Evolutionary conservation across 2,888 invertebrate species (phyloP).

Genomic region (Nebria brevicollis): DNA sequence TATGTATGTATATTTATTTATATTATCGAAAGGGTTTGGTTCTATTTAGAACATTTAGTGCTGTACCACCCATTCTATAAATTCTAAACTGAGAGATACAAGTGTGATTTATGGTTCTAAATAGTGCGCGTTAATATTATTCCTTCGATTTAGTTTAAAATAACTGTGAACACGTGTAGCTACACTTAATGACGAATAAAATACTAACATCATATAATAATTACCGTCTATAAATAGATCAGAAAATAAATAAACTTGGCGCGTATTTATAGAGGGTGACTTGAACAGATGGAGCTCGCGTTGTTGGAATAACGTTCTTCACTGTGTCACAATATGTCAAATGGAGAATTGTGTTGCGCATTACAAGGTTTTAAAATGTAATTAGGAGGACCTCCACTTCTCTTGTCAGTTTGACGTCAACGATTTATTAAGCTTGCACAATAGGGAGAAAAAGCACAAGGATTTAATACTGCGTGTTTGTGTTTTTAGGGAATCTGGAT

Average conservation of each 20-base stretch:
- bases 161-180: background rate
- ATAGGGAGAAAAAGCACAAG: background rate
- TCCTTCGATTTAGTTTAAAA: background rate
- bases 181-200: background rate
- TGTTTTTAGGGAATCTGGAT: background rate
- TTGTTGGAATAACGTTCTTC: background rate
- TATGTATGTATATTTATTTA: too few relatives aligned
- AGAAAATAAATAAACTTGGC: background rate
- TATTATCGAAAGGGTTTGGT: background rate
- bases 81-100: background rate
- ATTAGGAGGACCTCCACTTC: background rate
- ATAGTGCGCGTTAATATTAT: background rate
- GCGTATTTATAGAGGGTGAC: background rate
- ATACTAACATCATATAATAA: background rate
- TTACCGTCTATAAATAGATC: background rate
- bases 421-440: background rate
- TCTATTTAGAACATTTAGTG: background rate
- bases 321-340: background rate
- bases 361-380: conserved; percentile 1
- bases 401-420: background rate
- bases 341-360: background rate
- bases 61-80: background rate
- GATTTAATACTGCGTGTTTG: background rate
- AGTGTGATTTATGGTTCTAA: background rate
- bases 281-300: background rate